Percentiles rank a stretch among this genome's conserved stretches.
Evolutionary conservation across 1,140 invertebrate genomes (phyloP).

Genomic region (Diorhabda carinulata): DNA sequence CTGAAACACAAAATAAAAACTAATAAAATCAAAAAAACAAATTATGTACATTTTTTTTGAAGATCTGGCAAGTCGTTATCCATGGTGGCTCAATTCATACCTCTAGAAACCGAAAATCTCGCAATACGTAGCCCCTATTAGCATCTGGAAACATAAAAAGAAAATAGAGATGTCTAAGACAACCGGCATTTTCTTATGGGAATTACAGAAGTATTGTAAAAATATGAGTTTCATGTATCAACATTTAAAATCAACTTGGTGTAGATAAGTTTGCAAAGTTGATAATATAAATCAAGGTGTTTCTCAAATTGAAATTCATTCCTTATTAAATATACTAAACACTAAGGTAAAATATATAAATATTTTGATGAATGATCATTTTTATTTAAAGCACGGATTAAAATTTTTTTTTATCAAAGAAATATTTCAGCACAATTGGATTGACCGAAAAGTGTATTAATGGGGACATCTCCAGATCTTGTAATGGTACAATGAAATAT

Average conservation of each 20-base stretch:
- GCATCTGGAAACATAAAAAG: slow-evolving; percentile 49
- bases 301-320: too few relatives aligned
- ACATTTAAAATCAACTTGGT: slow-evolving; percentile 3
- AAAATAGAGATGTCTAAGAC: slow-evolving; percentile 47
- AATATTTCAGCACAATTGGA: too few relatives aligned
- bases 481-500: too few relatives aligned
- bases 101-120: slow-evolving; percentile 32
- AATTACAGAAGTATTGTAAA: slow-evolving; percentile 22
- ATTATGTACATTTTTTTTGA: slow-evolving; percentile 28
- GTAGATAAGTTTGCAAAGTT: neutral
- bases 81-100: slow-evolving; percentile 26
- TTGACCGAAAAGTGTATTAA: too few relatives aligned
- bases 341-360: too few relatives aligned
- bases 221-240: slow-evolving; percentile 27
- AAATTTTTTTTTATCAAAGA: too few relatives aligned
- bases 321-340: too few relatives aligned
- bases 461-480: too few relatives aligned
- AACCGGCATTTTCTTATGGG: slow-evolving; percentile 26
- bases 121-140: slow-evolving; percentile 36
- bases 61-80: slow-evolving; percentile 30
- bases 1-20: slow-evolving; percentile 20
- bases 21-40: slow-evolving; percentile 15
- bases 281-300: too few relatives aligned
- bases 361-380: too few relatives aligned
- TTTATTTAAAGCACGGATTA: too few relatives aligned